Evolutionary conservation across 2,888 invertebrate genomes (phyloP).

Genomic region (Tipula lateralis): DNA sequence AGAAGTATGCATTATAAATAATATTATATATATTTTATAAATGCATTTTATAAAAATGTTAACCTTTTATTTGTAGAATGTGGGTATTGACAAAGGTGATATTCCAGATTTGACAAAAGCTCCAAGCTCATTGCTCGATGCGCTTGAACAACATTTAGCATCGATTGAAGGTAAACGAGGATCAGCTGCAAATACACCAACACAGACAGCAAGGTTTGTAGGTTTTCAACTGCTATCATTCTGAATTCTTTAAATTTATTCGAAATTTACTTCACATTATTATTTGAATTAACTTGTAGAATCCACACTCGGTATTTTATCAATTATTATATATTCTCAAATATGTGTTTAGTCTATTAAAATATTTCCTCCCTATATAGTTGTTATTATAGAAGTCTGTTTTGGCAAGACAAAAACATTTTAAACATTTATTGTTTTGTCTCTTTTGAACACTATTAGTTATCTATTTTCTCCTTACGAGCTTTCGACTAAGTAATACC

Average conservation of each 20-base stretch:
- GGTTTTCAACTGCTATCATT: not conserved
- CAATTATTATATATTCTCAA: not conserved
- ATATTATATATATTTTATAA: too few species aligned
- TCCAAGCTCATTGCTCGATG: slow-evolving; percentile 93
- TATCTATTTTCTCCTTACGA: too few species aligned
- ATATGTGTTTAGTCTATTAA: not conserved
- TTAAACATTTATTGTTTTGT: too few species aligned
- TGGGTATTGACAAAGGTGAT: slow-evolving; percentile 97
- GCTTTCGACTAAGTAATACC: too few species aligned
- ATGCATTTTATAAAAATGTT: not conserved
- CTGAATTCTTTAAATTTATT: not conserved
- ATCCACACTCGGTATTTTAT: not conserved
- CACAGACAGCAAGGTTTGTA: slow-evolving; percentile 72
- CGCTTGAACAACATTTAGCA: slow-evolving; percentile 91
- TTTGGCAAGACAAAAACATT: too few species aligned
- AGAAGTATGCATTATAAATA: slow-evolving; percentile 50
- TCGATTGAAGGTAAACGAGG: slow-evolving; percentile 90
- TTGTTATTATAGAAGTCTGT: too few species aligned
- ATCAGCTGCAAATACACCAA: slow-evolving; percentile 79
- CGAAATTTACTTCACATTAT: not conserved
- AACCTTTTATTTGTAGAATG: slow-evolving; percentile 57
- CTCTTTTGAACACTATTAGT: too few species aligned
- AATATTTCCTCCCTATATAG: too few species aligned
- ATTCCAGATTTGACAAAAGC: slow-evolving; percentile 98
- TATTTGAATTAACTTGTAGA: not conserved